These are phyloP conservation scores for Eueremaeus valkanovi DNA, from an alignment of 2,888 invertebrate genomes.

Conservation along the genomic window DNA sequence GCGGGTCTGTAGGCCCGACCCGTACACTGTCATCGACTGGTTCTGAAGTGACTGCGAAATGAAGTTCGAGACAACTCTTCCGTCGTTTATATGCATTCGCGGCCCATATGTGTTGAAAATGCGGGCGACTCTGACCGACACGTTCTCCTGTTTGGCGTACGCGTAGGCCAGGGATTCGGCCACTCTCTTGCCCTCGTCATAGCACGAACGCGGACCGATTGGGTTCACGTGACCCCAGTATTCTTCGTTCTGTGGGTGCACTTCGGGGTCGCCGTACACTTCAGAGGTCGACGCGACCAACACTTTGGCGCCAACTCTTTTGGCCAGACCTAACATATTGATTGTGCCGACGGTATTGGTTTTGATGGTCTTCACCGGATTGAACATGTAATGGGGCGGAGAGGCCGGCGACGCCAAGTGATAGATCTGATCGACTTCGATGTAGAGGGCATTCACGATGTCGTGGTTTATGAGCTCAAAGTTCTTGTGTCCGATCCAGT, in stretches of 20 bases:
- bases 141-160: constrained; percentile 90
- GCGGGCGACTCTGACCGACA: constrained; percentile 89
- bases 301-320: constrained; percentile 84
- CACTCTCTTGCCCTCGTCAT: constrained; percentile 98
- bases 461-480: constrained; percentile 99
- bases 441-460: constrained; percentile 92
- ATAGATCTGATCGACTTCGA: constrained; percentile 86
- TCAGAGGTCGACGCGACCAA: constrained; percentile 97
- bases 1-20: constrained; percentile 63
- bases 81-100: constrained; percentile 98
- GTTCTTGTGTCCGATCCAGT: constrained; percentile 98
- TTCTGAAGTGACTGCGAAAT: constrained; percentile 93
- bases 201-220: constrained; percentile 86
- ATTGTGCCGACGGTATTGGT: constrained; percentile 96
- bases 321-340: constrained; percentile 85
- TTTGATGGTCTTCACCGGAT: constrained; percentile 98
- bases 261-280: constrained; percentile 97
- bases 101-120: constrained; percentile 99
- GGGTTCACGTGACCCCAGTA: constrained; percentile 99
- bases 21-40: constrained; percentile 79
- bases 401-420: constrained; percentile 98
- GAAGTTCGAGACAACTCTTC: constrained; percentile 97
- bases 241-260: constrained; percentile 94
- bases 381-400: constrained; percentile 99
- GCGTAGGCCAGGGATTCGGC: constrained; percentile 94